phyloP scores from a whole-genome alignment of 64 coral and sea anemone genomes.

The Catalaphyllia jardinei region DNA sequence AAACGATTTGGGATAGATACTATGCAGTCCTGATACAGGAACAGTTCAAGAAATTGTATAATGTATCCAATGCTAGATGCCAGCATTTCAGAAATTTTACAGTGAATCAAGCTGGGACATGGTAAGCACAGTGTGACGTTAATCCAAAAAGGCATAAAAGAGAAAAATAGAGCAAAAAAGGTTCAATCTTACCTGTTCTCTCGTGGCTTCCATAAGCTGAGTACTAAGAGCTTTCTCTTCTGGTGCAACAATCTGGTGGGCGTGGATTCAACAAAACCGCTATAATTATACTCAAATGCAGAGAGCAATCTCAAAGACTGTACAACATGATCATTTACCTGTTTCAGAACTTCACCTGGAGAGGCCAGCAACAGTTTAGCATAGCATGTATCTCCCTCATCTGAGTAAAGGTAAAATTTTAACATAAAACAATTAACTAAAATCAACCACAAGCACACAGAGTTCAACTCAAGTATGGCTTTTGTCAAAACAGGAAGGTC shows the following conservation, averaged over 20 bases:
- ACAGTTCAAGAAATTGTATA: too few relatives aligned
- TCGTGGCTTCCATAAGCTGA: constrained; percentile 56
- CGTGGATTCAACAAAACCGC: neutral
- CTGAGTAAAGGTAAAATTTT: constrained; percentile 15
- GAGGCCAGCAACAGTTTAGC: constrained; percentile 93
- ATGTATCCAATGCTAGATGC: too few relatives aligned
- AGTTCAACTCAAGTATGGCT: neutral
- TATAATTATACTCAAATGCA: neutral
- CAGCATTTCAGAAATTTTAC: neutral
- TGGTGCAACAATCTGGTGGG: constrained; percentile 48
- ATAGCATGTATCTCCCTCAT: constrained; percentile 71
- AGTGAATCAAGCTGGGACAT: neutral
- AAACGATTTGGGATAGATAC: too few relatives aligned
- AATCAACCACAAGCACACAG: neutral
- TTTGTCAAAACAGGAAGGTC: neutral
- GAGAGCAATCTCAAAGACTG: neutral
- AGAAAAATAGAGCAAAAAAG: too few relatives aligned
- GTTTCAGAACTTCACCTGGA: constrained; percentile 72
- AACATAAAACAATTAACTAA: neutral
- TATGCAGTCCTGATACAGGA: too few relatives aligned
- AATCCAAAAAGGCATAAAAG: neutral
- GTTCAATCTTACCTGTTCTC: constrained; percentile 35
- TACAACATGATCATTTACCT: constrained; percentile 43
- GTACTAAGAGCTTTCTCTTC: constrained; percentile 47
- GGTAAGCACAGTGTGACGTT: neutral